phyloP scores from a whole-genome alignment of 2,888 invertebrate species.

The Lissonota sp. region DNA sequence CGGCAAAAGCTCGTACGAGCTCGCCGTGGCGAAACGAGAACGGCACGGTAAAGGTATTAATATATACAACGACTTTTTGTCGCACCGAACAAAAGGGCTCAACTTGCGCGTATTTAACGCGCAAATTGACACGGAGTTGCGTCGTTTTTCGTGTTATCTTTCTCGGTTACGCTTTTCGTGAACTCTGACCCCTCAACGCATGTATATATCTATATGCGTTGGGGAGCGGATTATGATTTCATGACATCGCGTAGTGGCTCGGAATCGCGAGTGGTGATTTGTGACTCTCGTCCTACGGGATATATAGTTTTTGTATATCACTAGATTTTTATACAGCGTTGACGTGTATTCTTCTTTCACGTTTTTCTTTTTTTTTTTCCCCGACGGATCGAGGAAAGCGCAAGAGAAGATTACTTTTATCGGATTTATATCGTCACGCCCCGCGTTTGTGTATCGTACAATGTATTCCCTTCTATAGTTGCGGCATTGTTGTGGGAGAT shows the following conservation, averaged over 20 bases:
- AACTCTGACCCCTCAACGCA: conserved; percentile 5
- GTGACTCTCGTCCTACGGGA: conserved; percentile 43
- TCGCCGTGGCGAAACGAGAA: conserved; percentile 64
- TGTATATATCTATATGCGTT: conserved; percentile 7
- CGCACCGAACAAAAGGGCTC: neutral
- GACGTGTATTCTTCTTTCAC: conserved; percentile 37
- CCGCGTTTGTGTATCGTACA: neutral
- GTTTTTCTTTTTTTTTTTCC: conserved; percentile 16
- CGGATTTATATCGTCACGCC: conserved; percentile 54
- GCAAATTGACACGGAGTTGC: too few relatives aligned
- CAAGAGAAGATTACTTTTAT: conserved; percentile 53
- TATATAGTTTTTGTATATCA: conserved; percentile 3
- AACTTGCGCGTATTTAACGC: too few relatives aligned
- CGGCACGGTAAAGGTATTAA: conserved; percentile 39
- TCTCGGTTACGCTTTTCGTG: conserved; percentile 3
- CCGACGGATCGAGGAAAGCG: conserved; percentile 36
- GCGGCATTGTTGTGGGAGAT: neutral
- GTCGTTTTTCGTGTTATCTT: too few relatives aligned
- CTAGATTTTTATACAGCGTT: conserved; percentile 33
- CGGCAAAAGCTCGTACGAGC: conserved; percentile 46
- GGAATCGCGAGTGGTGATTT: conserved; percentile 63
- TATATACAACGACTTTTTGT: conserved; percentile 1
- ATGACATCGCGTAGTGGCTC: conserved; percentile 58
- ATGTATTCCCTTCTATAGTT: conserved; percentile 6
- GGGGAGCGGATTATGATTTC: conserved; percentile 60